Conservation (phyloP, 1,140 invertebrate genomes). For the Frieseomelitta varia region DNA sequence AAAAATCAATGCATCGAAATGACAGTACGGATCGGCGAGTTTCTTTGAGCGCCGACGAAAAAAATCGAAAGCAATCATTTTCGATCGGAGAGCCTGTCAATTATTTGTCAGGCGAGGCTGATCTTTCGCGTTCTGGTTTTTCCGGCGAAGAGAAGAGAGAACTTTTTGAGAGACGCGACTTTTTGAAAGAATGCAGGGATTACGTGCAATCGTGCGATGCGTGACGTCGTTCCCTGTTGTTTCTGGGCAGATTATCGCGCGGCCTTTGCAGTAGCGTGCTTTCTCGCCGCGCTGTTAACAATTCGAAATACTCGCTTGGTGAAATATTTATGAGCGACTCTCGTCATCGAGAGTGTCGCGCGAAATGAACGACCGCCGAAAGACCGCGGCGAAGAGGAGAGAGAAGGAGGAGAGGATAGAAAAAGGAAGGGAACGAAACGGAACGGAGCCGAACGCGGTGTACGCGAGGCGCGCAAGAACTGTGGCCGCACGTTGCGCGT, state of each 20-base stretch:
- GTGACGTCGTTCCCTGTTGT: slow-evolving; percentile 38
- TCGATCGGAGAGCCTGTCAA: background rate
- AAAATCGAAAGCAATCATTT: background rate
- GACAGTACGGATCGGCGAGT: no score
- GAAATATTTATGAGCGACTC: slow-evolving; percentile 34
- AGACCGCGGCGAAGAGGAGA: no score
- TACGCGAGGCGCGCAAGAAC: background rate
- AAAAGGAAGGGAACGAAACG: background rate
- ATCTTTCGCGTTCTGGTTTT: background rate
- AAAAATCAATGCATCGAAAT: slow-evolving; percentile 1
- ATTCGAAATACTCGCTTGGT: background rate
- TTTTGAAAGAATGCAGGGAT: slow-evolving; percentile 19
- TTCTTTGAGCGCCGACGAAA: no score
- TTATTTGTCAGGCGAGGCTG: background rate
- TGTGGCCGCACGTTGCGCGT: background rate
- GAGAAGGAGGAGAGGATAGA: background rate
- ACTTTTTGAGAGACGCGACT: no score
- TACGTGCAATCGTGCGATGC: slow-evolving; percentile 22
- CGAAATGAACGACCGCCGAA: background rate
- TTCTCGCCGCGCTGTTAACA: slow-evolving; percentile 35
- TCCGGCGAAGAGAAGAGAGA: background rate
- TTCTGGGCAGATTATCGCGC: slow-evolving; percentile 44
- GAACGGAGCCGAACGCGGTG: background rate
- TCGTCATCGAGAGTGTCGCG: slow-evolving; percentile 9
- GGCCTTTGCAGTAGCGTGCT: slow-evolving; percentile 4